Base-by-base conservation (phyloP, 2,797 vertebrate species). In the Lagorchestes hirsutus region DNA sequence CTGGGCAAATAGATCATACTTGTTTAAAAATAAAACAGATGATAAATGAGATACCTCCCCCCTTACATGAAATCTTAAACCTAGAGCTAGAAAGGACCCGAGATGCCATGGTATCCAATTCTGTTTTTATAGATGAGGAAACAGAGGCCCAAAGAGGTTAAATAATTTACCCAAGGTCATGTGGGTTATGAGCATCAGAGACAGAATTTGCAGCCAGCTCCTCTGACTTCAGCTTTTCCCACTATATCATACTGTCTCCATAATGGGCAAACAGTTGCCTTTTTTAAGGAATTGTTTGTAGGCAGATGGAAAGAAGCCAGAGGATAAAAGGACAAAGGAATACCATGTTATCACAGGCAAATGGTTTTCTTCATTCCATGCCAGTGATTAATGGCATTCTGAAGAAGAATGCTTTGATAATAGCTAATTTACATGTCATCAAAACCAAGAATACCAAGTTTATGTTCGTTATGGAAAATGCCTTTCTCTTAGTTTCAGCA, bases 331-430 rank as follows among this genome's bases (percentile, higher is more conserved):
- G 40, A 87, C 74, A 87, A 87, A 87, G 24, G 74, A 87, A 87
- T 50, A 87, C 74, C 74, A 87, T 28, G 31, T 87, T 87, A 87
- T 87, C 40, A 87, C 40, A 50, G 46, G 74, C 74, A 87, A 87
- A 50, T 82, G 31, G 2, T 67, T 46, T 87, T 82, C 50, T 87
- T 87, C 31, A 46, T 87, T 46, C 40, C 40, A 87, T 87, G 74
- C 74, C 74, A 87, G 74, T 87, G 74, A 87, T 87, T 87, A 87
- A 87, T 87, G 74, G 74, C 74, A 50, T 87, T 50, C 74, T 87
- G 74, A 50, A 46, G 10, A 87, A 87, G 40, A 87, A 87, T 87
- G 40, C 22, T 87, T 87, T 87, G 74, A 50, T 50, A 40, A 87
- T 87, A 87, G 40, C 74, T 87, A 87, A 87, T 87, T 87, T 87